Evolutionary conservation across 2,888 invertebrate genomes (phyloP), one percentile per base, ranked within the genome.

Genomic region (Adelognathus sp.): DNA sequence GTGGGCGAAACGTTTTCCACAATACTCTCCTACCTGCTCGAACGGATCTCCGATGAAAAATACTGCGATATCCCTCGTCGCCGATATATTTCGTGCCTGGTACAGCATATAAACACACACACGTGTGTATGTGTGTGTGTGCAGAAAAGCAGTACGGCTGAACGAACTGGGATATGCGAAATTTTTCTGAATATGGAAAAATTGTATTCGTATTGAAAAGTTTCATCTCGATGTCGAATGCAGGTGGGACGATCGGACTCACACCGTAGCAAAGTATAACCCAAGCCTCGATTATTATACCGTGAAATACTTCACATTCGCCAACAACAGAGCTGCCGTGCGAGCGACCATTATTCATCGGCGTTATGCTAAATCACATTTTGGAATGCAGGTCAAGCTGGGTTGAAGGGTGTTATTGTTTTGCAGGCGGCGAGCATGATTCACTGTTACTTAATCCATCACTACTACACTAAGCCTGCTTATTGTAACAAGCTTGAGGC

Each of bases 1-100:
- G 60, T 67, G 66, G 50, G 60, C 50, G 54, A 44, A 69, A 61
- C 61, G 54, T 75, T 54, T 63, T 63, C 56, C 16, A 16, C 16
- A 31, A 27, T 52, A 24, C 56, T 54, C 33, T 24, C 54, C 21
- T 9, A 16, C 9, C 9, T 3, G 11, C 24, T 4, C 33, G 3
- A 18, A 3, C 3, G 6, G 36, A 72, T 72, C 44, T 21, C 64
- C 39, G 66, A 64, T 66, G 58, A 39, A 66, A 73, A 66, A 58
- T 41, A 64, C 56, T 46, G 24, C 66, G 29, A 44, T 56, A 31
- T 27, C 33, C 11, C 24, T 27, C 36, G 29, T 66, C 33, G 36
- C 29, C 18, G 16, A 50, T 58, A 54, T 44, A 66, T 27, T 27
- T 16, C n/a, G n/a, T 54, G n/a, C 54, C 5, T 14, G 27, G 27